Evolutionary conservation across 2,888 invertebrate genomes (phyloP).

Genomic region (Drosophila quinaria): DNA sequence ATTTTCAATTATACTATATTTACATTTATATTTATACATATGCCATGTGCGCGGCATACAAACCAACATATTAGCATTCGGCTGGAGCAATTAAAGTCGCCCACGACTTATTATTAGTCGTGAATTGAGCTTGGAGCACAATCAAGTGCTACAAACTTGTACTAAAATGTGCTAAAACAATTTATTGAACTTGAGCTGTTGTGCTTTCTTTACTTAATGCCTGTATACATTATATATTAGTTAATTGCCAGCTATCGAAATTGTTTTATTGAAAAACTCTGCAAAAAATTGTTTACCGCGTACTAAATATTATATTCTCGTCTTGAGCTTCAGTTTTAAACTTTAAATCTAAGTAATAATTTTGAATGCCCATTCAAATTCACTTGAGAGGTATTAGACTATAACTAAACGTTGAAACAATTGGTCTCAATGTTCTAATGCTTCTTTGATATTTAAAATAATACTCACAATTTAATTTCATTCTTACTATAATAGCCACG

Average conservation of each 20-base stretch:
- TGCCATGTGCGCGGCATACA: slow-evolving; percentile 53
- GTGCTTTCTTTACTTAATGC: background rate
- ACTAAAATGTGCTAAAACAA: slow-evolving; percentile 20
- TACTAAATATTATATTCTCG: too few species aligned
- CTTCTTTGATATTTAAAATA: too few species aligned
- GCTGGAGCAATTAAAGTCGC: slow-evolving; percentile 43
- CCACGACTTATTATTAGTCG: slow-evolving; percentile 35
- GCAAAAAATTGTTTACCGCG: background rate
- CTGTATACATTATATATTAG: background rate
- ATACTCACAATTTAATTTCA: background rate
- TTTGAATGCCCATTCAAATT: too few species aligned
- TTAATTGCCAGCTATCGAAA: background rate
- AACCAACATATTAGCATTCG: slow-evolving; percentile 46
- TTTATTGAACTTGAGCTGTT: background rate
- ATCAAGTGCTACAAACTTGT: slow-evolving; percentile 3
- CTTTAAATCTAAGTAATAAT: too few species aligned
- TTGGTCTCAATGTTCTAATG: too few species aligned
- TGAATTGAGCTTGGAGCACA: slow-evolving; percentile 7
- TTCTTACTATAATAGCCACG: too few species aligned
- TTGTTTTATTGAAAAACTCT: background rate
- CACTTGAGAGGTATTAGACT: too few species aligned
- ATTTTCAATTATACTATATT: slow-evolving; percentile 26
- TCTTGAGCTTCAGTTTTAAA: too few species aligned
- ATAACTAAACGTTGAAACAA: too few species aligned
- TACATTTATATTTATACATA: slow-evolving; percentile 22